Conservation (phyloP, 2,888 invertebrate species). For the Cinara cedri region DNA sequence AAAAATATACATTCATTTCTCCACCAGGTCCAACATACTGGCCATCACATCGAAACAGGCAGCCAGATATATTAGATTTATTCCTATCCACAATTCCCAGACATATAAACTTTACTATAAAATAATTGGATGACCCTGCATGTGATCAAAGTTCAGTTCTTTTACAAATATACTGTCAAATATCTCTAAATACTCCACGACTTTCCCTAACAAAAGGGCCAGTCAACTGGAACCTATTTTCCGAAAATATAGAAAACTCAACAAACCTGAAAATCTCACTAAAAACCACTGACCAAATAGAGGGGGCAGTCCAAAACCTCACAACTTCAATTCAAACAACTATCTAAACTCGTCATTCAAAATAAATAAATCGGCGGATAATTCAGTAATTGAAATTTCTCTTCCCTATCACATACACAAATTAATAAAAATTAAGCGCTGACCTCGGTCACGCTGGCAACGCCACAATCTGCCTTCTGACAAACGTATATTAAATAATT, state of each 20-base stretch:
- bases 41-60: not conserved
- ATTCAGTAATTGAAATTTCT: not conserved
- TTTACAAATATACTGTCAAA: constrained; percentile 10
- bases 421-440: not conserved
- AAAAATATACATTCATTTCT: not conserved
- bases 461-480: not conserved
- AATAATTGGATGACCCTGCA: constrained; percentile 10
- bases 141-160: constrained; percentile 36
- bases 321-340: not conserved
- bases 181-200: not conserved
- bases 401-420: not conserved
- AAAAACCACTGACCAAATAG: not conserved
- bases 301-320: not conserved
- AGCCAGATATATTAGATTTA: not conserved
- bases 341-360: not conserved
- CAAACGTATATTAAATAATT: not conserved
- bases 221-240: not conserved
- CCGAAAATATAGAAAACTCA: not conserved
- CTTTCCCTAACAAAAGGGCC: not conserved
- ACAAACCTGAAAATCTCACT: not conserved
- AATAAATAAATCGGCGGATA: not conserved
- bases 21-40: not conserved
- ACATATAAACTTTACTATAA: constrained; percentile 4
- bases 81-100: constrained; percentile 11
- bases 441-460: not conserved